These are phyloP conservation scores for Lithophane semibrunnea DNA, from an alignment of 2,888 invertebrate genomes.

Conservation along the genomic window DNA sequence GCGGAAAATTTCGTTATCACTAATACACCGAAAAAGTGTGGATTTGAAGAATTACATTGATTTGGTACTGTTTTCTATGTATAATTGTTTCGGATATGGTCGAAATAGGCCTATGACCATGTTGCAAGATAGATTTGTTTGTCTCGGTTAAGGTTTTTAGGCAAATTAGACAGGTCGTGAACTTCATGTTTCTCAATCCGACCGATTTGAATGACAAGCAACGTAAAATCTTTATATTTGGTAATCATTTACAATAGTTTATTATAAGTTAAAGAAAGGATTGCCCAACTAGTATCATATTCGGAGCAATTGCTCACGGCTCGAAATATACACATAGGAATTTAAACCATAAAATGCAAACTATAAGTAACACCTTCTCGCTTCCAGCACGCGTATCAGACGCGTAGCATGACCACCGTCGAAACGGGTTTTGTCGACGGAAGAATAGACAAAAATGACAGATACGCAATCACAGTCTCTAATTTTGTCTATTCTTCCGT, in stretches of 20 bases:
- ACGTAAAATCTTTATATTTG: background rate
- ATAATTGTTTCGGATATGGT: constrained; percentile 40
- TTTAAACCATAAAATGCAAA: background rate
- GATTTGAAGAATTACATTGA: constrained; percentile 25
- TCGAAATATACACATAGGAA: background rate
- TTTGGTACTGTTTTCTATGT: constrained; percentile 36
- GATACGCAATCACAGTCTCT: too few species aligned
- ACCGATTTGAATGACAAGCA: background rate
- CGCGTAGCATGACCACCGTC: too few species aligned
- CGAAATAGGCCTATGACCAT: constrained; percentile 42
- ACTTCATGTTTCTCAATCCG: constrained; percentile 41
- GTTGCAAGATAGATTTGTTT: constrained; percentile 32
- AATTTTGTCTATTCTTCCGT: too few species aligned
- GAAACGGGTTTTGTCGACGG: too few species aligned
- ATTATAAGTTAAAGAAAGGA: background rate
- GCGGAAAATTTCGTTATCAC: constrained; percentile 51
- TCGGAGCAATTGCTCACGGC: background rate
- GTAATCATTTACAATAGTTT: constrained; percentile 2
- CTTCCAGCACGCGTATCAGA: background rate
- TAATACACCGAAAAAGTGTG: constrained; percentile 31
- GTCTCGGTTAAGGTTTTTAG: constrained; percentile 21
- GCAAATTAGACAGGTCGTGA: constrained; percentile 36
- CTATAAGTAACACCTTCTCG: background rate
- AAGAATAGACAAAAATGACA: too few species aligned
- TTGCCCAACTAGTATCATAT: background rate